Evolutionary conservation across 2,113 vertebrate genomes (phyloP), one percentile per base, ranked within the genome.

Genomic region (Cheilinus undulatus): DNA sequence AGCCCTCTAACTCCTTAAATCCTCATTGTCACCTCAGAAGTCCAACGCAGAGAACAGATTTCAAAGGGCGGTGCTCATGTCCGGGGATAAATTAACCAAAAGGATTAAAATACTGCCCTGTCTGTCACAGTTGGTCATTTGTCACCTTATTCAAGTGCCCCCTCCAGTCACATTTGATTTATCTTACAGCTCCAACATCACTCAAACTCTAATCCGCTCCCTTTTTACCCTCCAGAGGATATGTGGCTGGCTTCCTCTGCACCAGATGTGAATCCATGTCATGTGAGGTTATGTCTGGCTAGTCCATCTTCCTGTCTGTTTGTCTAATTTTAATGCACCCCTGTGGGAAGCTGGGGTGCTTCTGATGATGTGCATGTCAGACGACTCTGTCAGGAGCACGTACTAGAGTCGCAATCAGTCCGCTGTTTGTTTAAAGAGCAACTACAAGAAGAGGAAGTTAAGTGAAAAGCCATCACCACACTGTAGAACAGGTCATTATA

Each of bases 311-410:
- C 71, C 72, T 86, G 76, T 76, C 86, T 75, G 53, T 69, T 79
- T 83, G n/a, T 88, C 73, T 89, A 80, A 90, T 91, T 90, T 88
- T 83, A 82, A 85, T 70, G 69, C 64, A 77, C 48, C 81, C 84
- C 73, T 50, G 34, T 76, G 87, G 77, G 85, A 81, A 79, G 36
- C 38, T 22, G 28, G 60, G 59, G 43, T 46, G n/a, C 49, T 75
- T 86, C 76, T 85, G 56, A 78, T 78, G 82, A 85, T 56, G 66
- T 73, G 66, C 22, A 51, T 83, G 81, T 85, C 73, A 76, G 38
- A 61, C 68, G 66, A 60, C 59, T 72, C 62, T 71, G 82, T 84
- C 77, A 78, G 48, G 49, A 83, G 45, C 67, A 38, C 32, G 77
- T 22, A 40, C 57, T 65, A 30, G 52, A 85, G 48, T 48, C 69